Evolutionary conservation across 2,888 invertebrate genomes (phyloP).

Genomic region (Auanema freiburgensis): DNA sequence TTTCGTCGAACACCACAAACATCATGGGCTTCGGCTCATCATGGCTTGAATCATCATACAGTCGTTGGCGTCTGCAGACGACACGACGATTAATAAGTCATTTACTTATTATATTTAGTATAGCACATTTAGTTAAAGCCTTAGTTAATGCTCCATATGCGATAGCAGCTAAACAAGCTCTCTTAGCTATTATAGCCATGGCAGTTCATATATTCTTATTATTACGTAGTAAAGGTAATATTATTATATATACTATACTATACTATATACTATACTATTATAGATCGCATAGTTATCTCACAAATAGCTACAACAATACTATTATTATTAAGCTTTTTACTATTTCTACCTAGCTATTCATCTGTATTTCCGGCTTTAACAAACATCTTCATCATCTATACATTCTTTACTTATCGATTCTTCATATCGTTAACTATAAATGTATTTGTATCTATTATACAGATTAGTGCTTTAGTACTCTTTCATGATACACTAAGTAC

Average conservation of each 20-base stretch:
- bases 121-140: too few relatives aligned
- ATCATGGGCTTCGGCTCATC: too few relatives aligned
- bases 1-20: too few relatives aligned
- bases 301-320: conserved; percentile 3
- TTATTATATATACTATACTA: neutral
- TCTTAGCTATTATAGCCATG: conserved; percentile 12
- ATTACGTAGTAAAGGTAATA: conserved; percentile 1
- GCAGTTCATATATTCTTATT: neutral
- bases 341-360: neutral
- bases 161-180: conserved; percentile 1
- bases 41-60: neutral
- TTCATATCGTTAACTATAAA: neutral
- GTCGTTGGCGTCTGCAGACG: too few relatives aligned
- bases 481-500: conserved; percentile 1
- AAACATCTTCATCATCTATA: neutral
- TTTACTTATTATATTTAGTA: too few relatives aligned
- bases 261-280: neutral
- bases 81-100: too few relatives aligned
- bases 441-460: conserved; percentile 2
- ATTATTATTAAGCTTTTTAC: conserved; percentile 1
- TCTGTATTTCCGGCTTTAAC: neutral
- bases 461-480: neutral
- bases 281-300: neutral
- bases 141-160: too few relatives aligned
- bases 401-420: conserved; percentile 3